Evolutionary conservation across 2,888 invertebrate species (phyloP), one percentile per base, ranked within the genome.

Genomic region (Meloe dianella): DNA sequence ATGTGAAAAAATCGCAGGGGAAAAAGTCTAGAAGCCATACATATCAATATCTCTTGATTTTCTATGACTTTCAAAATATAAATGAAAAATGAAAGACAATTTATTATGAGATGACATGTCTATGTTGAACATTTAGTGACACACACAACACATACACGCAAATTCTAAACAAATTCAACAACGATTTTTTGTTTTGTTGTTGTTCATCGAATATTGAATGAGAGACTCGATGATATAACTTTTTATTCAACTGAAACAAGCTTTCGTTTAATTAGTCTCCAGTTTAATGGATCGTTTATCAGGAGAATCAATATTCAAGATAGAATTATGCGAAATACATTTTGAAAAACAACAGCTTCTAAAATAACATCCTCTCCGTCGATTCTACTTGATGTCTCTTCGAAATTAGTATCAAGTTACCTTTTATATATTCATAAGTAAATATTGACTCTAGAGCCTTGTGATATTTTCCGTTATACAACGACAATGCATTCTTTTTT

Each of bases 351-450:
- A 64, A 64, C 41, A 63, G 51, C 35, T 32, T 63, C 51, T 63
- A 41, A 60, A 61, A 63, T 20, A 66, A 65, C 56, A 60, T 68
- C 54, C 51, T 35, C 35, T 56, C 3, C 35, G 41, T 57, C 35
- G 22, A 24, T 54, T 54, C 24, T 35, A 41, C 58, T 63, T 60
- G 54, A 47, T 61, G 60, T 35, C 57, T 61, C 58, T 61, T 62
- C 14, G 60, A 67, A 67, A 67, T 67, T 64, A 67, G 64, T 64
- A 64, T 67, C 67, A 41, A 54, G 57, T 67, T 67, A 62, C 67
- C 27, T 51, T 54, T 57, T 67, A 67, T 66, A 66, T 64, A 67
- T 64, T 61, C 64, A 64, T 56, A 47, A 60, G 57, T 64, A 67
- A 67, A 67, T 67, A 67, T 67, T 67, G 64, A 59, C 57, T 59